Evolutionary conservation across 2,113 vertebrate species (phyloP).

Genomic region (Gadus chalcogrammus): DNA sequence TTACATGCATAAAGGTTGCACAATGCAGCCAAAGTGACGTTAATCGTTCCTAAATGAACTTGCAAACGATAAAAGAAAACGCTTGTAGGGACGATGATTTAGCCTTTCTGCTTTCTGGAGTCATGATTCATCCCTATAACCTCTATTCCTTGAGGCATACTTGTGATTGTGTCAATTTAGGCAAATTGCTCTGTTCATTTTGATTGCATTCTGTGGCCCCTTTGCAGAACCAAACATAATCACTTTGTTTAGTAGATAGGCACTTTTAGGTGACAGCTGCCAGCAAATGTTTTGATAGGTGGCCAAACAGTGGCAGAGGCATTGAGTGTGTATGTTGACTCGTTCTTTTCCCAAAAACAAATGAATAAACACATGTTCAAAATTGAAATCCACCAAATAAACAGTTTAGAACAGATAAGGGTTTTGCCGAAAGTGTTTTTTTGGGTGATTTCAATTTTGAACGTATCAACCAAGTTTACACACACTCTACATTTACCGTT

Average conservation of each 20-base stretch:
- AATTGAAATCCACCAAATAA: neutral
- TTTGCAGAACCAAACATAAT: constrained; percentile 1
- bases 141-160: neutral
- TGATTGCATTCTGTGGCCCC: neutral
- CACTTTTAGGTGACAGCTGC: constrained; percentile 17
- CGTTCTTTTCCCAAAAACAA: neutral
- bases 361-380: neutral
- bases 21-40: constrained; percentile 10
- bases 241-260: constrained; percentile 2
- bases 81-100: constrained; percentile 10
- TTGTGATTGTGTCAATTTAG: constrained; percentile 17
- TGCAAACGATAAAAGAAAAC: constrained; percentile 12
- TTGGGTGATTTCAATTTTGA: too few species aligned
- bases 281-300: constrained; percentile 4
- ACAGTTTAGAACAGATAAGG: too few species aligned
- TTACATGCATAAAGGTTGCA: constrained; percentile 17
- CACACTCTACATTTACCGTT: too few species aligned
- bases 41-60: constrained; percentile 28
- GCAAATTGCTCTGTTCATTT: constrained; percentile 16
- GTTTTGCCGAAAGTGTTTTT: too few species aligned
- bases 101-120: neutral
- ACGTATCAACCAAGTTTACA: too few species aligned
- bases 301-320: neutral
- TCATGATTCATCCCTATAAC: constrained; percentile 6
- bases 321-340: neutral